These are phyloP conservation scores for Aurelia coerulea DNA, from an alignment of 30 jellyfish, hydroid and myxozoan genomes.

Conservation along the genomic window DNA sequence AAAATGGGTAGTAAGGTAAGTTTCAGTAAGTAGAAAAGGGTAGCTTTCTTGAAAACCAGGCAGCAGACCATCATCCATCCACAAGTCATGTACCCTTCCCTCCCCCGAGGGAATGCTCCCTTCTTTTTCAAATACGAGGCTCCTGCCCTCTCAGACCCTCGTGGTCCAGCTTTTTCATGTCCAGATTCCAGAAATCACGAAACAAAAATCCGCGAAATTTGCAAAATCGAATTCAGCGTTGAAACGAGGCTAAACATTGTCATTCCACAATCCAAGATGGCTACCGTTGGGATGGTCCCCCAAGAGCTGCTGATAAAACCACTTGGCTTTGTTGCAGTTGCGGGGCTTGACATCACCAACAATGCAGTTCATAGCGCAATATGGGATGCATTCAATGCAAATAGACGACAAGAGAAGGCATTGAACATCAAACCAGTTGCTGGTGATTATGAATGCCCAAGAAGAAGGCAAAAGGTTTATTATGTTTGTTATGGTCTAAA, in stretches of 20 bases:
- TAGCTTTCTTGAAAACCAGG: too few relatives aligned
- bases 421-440: conserved; percentile 85
- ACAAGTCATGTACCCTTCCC: too few relatives aligned
- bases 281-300: conserved; percentile 87
- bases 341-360: conserved; percentile 87
- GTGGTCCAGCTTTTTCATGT: background rate
- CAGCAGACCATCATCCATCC: too few relatives aligned
- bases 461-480: conserved; percentile 72
- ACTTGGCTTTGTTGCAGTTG: conserved; percentile 84
- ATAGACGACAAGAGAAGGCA: conserved; percentile 85
- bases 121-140: background rate
- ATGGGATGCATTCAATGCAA: conserved; percentile 94
- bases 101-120: too few relatives aligned
- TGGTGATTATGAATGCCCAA: conserved; percentile 92
- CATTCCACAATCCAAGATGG: conserved; percentile 1
- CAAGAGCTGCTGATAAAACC: conserved; percentile 80
- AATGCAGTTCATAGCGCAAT: conserved; percentile 95
- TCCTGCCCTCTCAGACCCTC: background rate
- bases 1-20: too few relatives aligned
- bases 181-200: background rate
- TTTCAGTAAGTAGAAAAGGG: too few relatives aligned
- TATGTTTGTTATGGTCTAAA: background rate
- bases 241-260: conserved; percentile 4
- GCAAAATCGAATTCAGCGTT: background rate
- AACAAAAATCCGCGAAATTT: too few relatives aligned